Base-by-base conservation (phyloP, 2,113 vertebrate species). In the Pangasianodon hypophthalmus region DNA sequence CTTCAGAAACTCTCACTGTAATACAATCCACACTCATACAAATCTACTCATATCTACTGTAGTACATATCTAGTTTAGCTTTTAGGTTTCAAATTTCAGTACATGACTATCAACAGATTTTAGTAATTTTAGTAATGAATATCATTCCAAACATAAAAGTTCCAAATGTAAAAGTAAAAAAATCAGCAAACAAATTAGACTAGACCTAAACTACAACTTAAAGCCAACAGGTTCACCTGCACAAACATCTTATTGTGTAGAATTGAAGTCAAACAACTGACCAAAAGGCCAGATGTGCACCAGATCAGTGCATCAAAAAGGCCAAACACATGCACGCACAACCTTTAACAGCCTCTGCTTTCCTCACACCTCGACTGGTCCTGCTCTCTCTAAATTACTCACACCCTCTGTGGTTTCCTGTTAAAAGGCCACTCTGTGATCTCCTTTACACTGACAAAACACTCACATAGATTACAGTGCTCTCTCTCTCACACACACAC, bases 341-440 rank as follows among this genome's bases (percentile, higher is more conserved):
- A 77, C 16, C 71, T 48, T 46, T 73, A 88, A 87, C 88, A 58
- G 79, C 69, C 75, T 86, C 82, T 19, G 79, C 81, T 81, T 21
- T 64, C 48, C 84, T 90, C 77, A 90, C 85, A 91, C 56, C 87
- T 87, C 24, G 13, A 69, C 60, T 87, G 87, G 89, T 82, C 91
- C 62, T 73, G 48, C 81, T 64, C 48, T 81, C 71, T 80, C 56
- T 71, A n/a, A 81, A 77, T 73, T 60, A 89, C 89, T 82, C 82
- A 87, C 46, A 37, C 14, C 60, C 46, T 64, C 50, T 91, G 91
- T 91, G 91, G 91, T 92, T 92, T 92, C 91, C 89, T 89, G 90
- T 81, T 85, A 62, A 80, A 87, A 89, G 48, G 48, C 81, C 71
- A 86, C 56, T 88, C 16, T 18, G 48, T 52, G 26, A 37, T 54